Conservation (phyloP, 2,797 vertebrate genomes). For the Simalia tracyae region DNA sequence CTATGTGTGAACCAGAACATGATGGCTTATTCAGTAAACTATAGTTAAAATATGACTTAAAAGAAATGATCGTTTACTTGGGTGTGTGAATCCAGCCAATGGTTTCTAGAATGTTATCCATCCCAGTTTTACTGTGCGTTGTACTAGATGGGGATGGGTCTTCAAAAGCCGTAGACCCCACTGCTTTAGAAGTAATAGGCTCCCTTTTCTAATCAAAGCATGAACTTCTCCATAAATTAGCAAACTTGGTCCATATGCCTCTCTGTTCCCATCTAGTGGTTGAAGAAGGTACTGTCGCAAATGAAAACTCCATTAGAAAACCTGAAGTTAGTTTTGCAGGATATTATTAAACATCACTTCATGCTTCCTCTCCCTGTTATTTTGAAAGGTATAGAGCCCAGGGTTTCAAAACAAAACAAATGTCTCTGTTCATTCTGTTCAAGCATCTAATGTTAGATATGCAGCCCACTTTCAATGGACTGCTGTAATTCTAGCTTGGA, state of each 20-base stretch:
- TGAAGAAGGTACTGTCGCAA: neutral
- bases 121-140: neutral
- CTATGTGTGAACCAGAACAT: neutral
- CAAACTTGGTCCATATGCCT: neutral
- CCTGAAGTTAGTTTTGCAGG: neutral
- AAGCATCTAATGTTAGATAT: neutral
- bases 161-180: neutral
- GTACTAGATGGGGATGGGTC: neutral
- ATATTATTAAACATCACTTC: neutral
- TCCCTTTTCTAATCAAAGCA: neutral
- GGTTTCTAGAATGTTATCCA: neutral
- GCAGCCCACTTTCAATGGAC: neutral
- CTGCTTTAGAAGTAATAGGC: neutral
- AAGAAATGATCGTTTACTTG: neutral
- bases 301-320: neutral
- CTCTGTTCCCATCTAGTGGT: constrained; percentile 5
- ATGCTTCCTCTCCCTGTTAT: neutral
- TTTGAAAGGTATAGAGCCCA: neutral
- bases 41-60: neutral
- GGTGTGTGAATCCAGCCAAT: neutral
- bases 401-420: constrained; percentile 9
- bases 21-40: neutral
- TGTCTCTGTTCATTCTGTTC: neutral
- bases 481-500: neutral
- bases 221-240: neutral